Conservation (phyloP, 2,888 invertebrate species). For the Cenopis cana region DNA sequence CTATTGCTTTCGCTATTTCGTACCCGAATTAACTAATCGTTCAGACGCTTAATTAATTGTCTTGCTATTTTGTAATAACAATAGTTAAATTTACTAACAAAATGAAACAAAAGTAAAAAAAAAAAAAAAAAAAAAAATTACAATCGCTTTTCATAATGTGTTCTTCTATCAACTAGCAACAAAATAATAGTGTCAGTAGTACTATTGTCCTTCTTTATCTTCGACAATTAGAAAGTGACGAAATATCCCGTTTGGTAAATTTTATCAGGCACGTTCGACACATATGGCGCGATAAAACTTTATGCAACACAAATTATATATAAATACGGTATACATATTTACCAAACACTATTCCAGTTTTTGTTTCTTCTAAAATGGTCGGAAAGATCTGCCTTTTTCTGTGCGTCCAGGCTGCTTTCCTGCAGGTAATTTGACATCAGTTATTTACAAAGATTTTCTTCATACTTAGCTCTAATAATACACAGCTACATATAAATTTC, state of each 20-base stretch:
- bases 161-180: background rate
- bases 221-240: slow-evolving; percentile 4
- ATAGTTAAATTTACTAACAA: background rate
- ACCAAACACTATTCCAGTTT: slow-evolving; percentile 6
- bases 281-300: slow-evolving; percentile 14
- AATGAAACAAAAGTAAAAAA: background rate
- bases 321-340: slow-evolving; percentile 26
- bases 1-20: no score
- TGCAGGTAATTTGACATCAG: slow-evolving; percentile 23
- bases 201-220: slow-evolving; percentile 7
- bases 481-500: no score
- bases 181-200: background rate
- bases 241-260: slow-evolving; percentile 13
- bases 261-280: slow-evolving; percentile 16
- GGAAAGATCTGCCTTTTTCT: slow-evolving; percentile 10
- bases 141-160: background rate
- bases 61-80: background rate
- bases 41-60: background rate
- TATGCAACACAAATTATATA: slow-evolving; percentile 20
- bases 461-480: background rate
- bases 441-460: background rate
- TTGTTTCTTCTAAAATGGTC: slow-evolving; percentile 15
- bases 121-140: background rate
- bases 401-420: slow-evolving; percentile 30
- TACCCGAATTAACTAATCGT: no score